Percentiles rank a stretch among this genome's conserved stretches.
Conservation (phyloP, 2,888 invertebrate species). For the Protodeltote pygarga region DNA sequence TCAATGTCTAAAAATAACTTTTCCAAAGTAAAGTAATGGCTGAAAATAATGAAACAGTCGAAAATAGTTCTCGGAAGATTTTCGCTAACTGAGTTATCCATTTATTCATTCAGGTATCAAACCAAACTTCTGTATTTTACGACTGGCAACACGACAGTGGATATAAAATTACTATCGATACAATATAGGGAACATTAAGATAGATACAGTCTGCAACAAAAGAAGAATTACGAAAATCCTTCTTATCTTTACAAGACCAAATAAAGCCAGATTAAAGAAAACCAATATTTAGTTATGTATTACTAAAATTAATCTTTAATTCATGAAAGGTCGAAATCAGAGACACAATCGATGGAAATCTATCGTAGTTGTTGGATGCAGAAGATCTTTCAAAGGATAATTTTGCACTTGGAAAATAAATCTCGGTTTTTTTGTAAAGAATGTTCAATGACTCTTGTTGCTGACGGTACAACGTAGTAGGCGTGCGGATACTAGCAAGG, state of each 20-base stretch:
- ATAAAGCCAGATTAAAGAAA: no score
- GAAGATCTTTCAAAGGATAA: no score
- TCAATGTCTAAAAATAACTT: constrained; percentile 19
- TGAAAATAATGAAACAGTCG: no score
- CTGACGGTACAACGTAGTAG: constrained; percentile 6
- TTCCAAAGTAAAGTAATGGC: constrained; percentile 19
- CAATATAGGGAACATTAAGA: constrained; percentile 11
- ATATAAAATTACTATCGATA: constrained; percentile 22
- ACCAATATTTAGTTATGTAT: no score
- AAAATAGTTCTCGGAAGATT: constrained; percentile 10
- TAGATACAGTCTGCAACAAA: constrained; percentile 11
- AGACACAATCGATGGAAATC: no score
- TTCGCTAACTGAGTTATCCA: constrained; percentile 5
- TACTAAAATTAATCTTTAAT: no score
- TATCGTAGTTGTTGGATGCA: no score
- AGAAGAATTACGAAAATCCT: background rate
- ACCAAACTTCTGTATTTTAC: constrained; percentile 24
- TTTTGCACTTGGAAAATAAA: no score
- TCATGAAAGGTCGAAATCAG: no score
- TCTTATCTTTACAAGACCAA: no score
- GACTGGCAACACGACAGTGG: constrained; percentile 18
- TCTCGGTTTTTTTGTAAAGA: no score
- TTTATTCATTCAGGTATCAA: constrained; percentile 6
- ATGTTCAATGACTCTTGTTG: no score
- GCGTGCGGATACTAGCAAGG: constrained; percentile 52